Evolutionary conservation across 2,888 invertebrate genomes (phyloP).

Genomic region (Lottia scabra): DNA sequence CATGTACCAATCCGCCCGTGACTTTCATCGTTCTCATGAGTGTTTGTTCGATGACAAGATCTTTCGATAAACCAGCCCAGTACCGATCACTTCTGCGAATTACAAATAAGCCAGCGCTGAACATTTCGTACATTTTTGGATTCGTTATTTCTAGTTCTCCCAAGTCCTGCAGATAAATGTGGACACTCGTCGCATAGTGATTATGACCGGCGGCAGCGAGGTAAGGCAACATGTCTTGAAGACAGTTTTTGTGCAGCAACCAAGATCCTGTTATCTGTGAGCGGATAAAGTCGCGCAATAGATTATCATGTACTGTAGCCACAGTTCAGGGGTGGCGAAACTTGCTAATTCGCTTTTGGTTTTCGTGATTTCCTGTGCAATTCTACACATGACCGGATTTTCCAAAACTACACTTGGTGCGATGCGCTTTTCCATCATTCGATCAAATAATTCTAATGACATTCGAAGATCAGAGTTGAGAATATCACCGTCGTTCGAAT

Average conservation of each 20-base stretch:
- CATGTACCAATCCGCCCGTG: slow-evolving; percentile 39
- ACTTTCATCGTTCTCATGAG: slow-evolving; percentile 43
- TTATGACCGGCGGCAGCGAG: slow-evolving; percentile 40
- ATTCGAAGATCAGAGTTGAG: not conserved
- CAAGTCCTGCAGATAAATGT: slow-evolving; percentile 31
- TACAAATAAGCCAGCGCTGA: slow-evolving; percentile 22
- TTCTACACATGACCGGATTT: not conserved
- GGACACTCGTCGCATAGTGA: slow-evolving; percentile 31
- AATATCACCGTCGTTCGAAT: not conserved
- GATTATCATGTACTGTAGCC: not conserved
- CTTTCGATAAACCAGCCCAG: slow-evolving; percentile 46
- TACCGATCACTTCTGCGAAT: slow-evolving; percentile 31
- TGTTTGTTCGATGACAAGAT: slow-evolving; percentile 45
- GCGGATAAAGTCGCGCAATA: not conserved
- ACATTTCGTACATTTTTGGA: not conserved
- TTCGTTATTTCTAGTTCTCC: slow-evolving; percentile 1
- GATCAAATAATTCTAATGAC: not conserved
- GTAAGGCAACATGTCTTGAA: not conserved
- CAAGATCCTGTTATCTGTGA: not conserved
- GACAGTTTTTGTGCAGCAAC: not conserved
- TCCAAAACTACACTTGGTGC: not conserved
- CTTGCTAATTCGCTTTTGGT: not conserved
- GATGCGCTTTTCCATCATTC: not conserved
- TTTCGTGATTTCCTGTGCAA: not conserved
- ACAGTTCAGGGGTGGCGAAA: no score